Percentiles rank a stretch among this genome's conserved stretches.
phyloP scores from a whole-genome alignment of 1,140 invertebrate genomes.

The Caenorhabditis elegans region DNA sequence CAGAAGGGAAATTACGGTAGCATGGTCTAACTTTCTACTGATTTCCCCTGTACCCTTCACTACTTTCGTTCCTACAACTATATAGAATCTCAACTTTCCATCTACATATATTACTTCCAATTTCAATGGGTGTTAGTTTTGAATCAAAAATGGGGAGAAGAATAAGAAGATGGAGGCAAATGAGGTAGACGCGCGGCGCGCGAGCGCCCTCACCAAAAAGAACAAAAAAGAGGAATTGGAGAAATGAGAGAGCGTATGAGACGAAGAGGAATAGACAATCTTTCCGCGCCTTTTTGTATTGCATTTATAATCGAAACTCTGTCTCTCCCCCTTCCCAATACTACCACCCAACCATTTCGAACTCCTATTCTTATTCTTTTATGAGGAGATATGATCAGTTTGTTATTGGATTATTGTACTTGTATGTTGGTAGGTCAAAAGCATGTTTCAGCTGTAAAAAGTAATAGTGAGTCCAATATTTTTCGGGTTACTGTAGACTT shows the following conservation, averaged over 20 bases:
- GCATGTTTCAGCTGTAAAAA: too few relatives aligned
- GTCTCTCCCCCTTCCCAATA: background rate
- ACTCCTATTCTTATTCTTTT: background rate
- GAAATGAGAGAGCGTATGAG: background rate
- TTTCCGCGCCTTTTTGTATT: slow-evolving; percentile 31
- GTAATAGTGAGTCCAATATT: too few relatives aligned
- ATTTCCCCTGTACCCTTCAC: too few relatives aligned
- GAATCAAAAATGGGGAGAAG: background rate
- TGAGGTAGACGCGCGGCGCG: slow-evolving; percentile 8
- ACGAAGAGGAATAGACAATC: slow-evolving; percentile 3
- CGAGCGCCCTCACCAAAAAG: background rate
- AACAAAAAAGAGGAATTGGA: slow-evolving; percentile 21
- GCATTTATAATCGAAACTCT: slow-evolving; percentile 33
- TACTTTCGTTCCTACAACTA: background rate
- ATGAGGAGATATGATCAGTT: background rate
- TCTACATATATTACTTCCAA: slow-evolving; percentile 17
- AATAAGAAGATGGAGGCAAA: slow-evolving; percentile 2
- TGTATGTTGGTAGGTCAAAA: too few relatives aligned
- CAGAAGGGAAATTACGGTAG: too few relatives aligned
- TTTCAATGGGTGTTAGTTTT: slow-evolving; percentile 27
- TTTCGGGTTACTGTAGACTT: too few relatives aligned
- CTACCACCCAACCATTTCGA: slow-evolving; percentile 9
- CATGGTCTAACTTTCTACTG: too few relatives aligned
- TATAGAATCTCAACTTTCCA: background rate
- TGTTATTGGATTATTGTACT: background rate